A percentile compares a stretch with the other conserved stretches of the same genome.
phyloP scores from a whole-genome alignment of 2,797 vertebrate genomes.

The Percopsis omiscomaycus region DNA sequence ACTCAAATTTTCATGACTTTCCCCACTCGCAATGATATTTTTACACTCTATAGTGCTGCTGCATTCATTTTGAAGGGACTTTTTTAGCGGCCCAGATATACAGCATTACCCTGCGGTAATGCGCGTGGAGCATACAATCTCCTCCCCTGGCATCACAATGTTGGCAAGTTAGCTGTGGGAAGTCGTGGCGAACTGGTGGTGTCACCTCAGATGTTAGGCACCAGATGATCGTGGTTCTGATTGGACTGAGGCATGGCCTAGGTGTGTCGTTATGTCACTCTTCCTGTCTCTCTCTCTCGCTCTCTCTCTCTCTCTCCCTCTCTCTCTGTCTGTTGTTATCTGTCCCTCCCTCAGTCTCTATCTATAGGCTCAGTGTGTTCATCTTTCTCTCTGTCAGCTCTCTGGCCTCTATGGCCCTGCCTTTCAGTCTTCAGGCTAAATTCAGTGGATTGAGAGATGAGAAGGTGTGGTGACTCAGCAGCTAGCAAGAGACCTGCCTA shows the following conservation, averaged over 20 bases:
- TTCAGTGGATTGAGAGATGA: conserved; percentile 43
- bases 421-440: conserved; percentile 32
- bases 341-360: conserved; percentile 9
- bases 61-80: conserved; percentile 23
- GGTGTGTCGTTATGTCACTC: conserved; percentile 42
- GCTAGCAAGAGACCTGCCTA: conserved; percentile 4
- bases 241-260: conserved; percentile 47
- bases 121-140: conserved; percentile 20
- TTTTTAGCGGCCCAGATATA: conserved; percentile 26
- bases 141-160: conserved; percentile 29
- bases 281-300: conserved; percentile 37
- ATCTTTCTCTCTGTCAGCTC: conserved; percentile 13
- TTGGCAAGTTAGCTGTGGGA: conserved; percentile 24
- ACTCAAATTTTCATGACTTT: conserved; percentile 11
- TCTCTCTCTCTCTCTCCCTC: not conserved
- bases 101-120: not conserved
- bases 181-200: conserved; percentile 30
- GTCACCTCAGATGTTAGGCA: conserved; percentile 44
- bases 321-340: conserved; percentile 7
- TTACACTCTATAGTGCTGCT: conserved; percentile 26
- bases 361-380: not conserved
- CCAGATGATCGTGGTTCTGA: conserved; percentile 46
- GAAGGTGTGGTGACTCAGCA: conserved; percentile 15
- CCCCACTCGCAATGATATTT: conserved; percentile 34
- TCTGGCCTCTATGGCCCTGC: conserved; percentile 34